Evolutionary conservation across 2,797 vertebrate species (phyloP).

Genomic region (Melanotaenia trifasciata): DNA sequence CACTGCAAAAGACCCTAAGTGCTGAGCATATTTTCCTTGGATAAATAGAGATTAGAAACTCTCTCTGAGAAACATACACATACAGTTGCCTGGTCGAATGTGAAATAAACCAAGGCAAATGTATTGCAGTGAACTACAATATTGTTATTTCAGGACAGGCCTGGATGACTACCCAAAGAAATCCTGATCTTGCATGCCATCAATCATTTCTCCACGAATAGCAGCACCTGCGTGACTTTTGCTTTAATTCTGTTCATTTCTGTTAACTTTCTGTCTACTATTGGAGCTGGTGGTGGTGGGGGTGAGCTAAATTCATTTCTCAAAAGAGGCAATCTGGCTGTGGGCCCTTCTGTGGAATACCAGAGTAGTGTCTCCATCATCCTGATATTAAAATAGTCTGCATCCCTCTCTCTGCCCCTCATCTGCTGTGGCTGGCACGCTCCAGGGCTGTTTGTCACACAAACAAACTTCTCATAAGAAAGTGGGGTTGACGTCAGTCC

Average conservation of each 20-base stretch:
- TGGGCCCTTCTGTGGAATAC: conserved; percentile 43
- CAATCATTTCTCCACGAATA: conserved; percentile 56
- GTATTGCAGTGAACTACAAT: conserved; percentile 17
- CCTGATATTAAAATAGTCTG: conserved; percentile 71
- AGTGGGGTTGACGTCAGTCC: conserved; percentile 54
- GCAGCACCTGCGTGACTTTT: conserved; percentile 48
- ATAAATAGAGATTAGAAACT: conserved; percentile 71
- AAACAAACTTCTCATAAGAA: conserved; percentile 49
- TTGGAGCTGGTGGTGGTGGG: conserved; percentile 7
- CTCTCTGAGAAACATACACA: conserved; percentile 16
- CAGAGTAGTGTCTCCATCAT: conserved; percentile 67
- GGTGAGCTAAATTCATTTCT: conserved; percentile 63
- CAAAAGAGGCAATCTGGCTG: conserved; percentile 62
- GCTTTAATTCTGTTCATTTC: conserved; percentile 49
- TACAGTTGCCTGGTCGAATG: conserved; percentile 36
- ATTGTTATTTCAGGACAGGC: conserved; percentile 51
- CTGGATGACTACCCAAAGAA: conserved; percentile 53
- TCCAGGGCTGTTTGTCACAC: conserved; percentile 62
- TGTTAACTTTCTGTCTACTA: conserved; percentile 59
- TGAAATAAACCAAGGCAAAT: conserved; percentile 53
- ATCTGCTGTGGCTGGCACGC: conserved; percentile 53
- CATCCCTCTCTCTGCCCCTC: conserved; percentile 49
- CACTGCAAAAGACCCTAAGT: conserved; percentile 45
- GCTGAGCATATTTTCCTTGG: conserved; percentile 62
- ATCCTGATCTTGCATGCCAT: conserved; percentile 62